Conservation (phyloP, 2,797 vertebrate genomes). For the Cirrhinus mrigala region DNA sequence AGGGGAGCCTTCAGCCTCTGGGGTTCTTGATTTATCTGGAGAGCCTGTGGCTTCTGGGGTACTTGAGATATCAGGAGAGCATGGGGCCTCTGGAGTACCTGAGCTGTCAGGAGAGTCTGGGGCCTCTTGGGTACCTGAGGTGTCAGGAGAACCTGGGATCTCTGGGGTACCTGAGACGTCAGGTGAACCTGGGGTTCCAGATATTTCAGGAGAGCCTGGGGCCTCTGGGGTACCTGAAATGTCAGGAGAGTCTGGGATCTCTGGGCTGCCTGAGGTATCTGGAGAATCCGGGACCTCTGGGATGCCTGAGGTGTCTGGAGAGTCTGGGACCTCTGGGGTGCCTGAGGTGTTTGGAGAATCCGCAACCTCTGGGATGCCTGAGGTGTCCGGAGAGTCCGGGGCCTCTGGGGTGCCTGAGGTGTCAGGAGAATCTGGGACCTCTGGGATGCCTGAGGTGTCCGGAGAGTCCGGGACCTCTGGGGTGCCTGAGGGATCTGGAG, state of each 20-base stretch:
- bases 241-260: constrained; percentile 37
- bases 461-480: constrained; percentile 64
- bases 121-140: not conserved
- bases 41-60: not conserved
- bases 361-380: not conserved
- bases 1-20: constrained; percentile 12
- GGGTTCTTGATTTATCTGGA: not conserved
- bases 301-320: not conserved
- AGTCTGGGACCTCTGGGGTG: not conserved
- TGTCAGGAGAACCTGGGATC: not conserved
- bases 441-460: constrained; percentile 51
- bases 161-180: not conserved
- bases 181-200: not conserved
- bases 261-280: not conserved
- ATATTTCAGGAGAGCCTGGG: constrained; percentile 51
- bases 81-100: not conserved
- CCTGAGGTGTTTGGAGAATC: not conserved
- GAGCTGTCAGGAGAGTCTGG: not conserved
- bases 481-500: constrained; percentile 51
- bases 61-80: not conserved
- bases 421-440: constrained; percentile 3
- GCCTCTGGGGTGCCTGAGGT: not conserved
- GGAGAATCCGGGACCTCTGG: not conserved
- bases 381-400: not conserved
- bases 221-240: constrained; percentile 55